Base-by-base conservation (phyloP, 2,113 vertebrate species). In the Columbina picui region DNA sequence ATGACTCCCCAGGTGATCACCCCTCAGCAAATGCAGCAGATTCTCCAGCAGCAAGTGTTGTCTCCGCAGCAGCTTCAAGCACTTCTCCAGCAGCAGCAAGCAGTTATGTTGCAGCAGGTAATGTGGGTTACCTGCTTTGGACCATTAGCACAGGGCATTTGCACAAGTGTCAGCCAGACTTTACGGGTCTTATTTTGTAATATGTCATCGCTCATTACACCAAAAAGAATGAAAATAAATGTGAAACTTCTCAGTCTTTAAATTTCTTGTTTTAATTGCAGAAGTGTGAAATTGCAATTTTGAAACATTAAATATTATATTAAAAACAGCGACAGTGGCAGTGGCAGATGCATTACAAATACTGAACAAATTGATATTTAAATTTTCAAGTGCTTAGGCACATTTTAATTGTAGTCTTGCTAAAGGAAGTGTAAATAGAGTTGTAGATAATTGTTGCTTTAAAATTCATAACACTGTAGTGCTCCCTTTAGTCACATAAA, bases 1-100 rank as follows among this genome's bases (percentile, higher is more conserved):
- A 99, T 99, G 99, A 99, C 99, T 98, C 99, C 99, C 98, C 99
- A 99, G 99, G 99, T 99, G 98, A 99, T 99, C 98, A 99, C 99
- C 93, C 99, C 99, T 91, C 99, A 99, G 98, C 99, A 99, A 98
- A 99, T 99, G 99, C 99, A 99, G 98, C 99, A 99, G 97, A 99
- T 99, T 96, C 99, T 99, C 87, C 99, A 99, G 98, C 99, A 99
- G 98, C 99, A 99, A 98, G 99, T 99, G 78, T 98, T 99, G 61
- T 99, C 99, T 96, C 99, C 99, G 2, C 99, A 99, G 98, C 99
- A 99, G 98, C 99, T 99, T 93, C 99, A 99, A 97, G 99, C 99
- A 61, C 99, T 99, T 95, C 99, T 99, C 84, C 99, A 99, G 96
- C 99, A 99, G 97, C 99, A 99, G 97, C 99, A 99, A 97, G 99